phyloP scores from a whole-genome alignment of 2,797 vertebrate genomes.

The Microchirus variegatus region DNA sequence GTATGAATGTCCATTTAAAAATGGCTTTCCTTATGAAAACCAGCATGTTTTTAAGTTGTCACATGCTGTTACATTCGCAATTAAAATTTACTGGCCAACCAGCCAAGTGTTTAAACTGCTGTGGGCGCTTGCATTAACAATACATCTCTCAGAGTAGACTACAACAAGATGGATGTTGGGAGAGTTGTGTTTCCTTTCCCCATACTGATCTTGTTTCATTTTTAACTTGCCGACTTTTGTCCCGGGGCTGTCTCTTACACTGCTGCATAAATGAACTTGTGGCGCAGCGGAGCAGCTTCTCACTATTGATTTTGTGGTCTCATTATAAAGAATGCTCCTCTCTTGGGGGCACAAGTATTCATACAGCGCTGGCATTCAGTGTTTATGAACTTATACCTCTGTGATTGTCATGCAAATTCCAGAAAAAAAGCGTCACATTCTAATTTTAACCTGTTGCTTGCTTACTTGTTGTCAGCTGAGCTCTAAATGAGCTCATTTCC shows the following conservation, averaged over 20 bases:
- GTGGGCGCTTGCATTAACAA: constrained; percentile 42
- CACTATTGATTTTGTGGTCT: constrained; percentile 60
- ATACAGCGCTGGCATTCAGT: constrained; percentile 61
- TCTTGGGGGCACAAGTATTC: constrained; percentile 52
- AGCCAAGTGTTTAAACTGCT: constrained; percentile 41
- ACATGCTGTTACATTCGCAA: constrained; percentile 51
- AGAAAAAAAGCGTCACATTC: constrained; percentile 1
- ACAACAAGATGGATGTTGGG: constrained; percentile 14
- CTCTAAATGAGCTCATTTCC: too few relatives aligned
- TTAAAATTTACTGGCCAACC: constrained; percentile 49
- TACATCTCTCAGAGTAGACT: constrained; percentile 41
- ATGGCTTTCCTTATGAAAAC: constrained; percentile 15
- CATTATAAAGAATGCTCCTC: constrained; percentile 55
- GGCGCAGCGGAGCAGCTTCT: constrained; percentile 29
- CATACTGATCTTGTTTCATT: constrained; percentile 38
- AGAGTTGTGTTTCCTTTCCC: constrained; percentile 26
- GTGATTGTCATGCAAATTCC: background rate
- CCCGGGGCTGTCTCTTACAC: constrained; percentile 38
- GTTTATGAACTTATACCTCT: constrained; percentile 39
- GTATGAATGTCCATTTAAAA: too few relatives aligned
- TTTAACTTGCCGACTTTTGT: constrained; percentile 44
- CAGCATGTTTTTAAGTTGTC: constrained; percentile 52
- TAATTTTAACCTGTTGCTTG: constrained; percentile 32
- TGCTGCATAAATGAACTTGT: constrained; percentile 52
- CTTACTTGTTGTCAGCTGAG: background rate